Base-by-base conservation (phyloP, 2,888 invertebrate genomes). In the Hypolimnas misippus region DNA sequence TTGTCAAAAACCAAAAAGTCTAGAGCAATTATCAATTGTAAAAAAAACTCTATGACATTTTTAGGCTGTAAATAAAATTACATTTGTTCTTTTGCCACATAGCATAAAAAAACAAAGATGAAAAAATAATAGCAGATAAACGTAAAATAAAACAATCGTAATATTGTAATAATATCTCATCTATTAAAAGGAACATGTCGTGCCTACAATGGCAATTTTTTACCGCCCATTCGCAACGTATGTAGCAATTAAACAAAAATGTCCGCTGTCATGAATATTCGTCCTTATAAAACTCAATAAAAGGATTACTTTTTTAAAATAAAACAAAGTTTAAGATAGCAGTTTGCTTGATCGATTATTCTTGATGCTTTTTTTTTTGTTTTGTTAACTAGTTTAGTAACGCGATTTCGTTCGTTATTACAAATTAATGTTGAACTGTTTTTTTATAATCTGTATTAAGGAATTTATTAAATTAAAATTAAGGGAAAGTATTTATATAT, bases 211-310 rank as follows among this genome's bases (percentile, higher is more conserved):
- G 49, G 57, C 60, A 57, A 67, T 69, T 69, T 65, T 67, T 67
- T 67, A 63, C 64, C 60, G 67, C 53, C 56, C 63, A 59, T 59
- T 46, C 53, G 55, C 51, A 29, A 67, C 70, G 70, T 75, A 70
- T 73, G 73, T 75, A 77, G 74, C 74, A 80, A 83, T 82, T 81
- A 78, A 78, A 78, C 73, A 74, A 73, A 38, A 73, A 76, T 76
- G 72, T 75, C 74, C 59, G 68, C 65, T 67, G 65, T 70, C 71
- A 76, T 78, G 75, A 75, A 79, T 77, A 78, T 80, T 78, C 73
- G 74, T 66, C 65, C 57, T 68, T 71, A 65, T 71, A 72, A 54
- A 68, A 62, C 62, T 61, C 55, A 65, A 65, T 67, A 68, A 65
- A 65, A 61, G 60, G 50, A 65, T 57, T 46, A 55, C 14, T 49